Evolutionary conservation across 2,888 invertebrate genomes (phyloP), one percentile per base, ranked within the genome.

Genomic region (Ametastegia equiseti): DNA sequence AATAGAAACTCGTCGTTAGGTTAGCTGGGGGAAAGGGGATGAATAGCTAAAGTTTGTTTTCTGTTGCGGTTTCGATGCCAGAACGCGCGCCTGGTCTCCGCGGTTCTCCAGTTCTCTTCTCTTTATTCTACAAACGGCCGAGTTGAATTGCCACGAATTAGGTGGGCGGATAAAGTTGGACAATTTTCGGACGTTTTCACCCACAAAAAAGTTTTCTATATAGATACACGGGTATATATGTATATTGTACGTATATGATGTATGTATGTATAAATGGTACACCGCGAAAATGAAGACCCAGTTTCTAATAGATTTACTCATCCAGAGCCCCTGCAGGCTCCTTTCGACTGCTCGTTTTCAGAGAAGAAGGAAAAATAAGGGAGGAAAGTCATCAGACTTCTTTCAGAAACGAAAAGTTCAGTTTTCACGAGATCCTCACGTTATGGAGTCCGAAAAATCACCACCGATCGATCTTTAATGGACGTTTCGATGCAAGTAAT

Each of bases 171-270:
- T 67, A 39, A 71, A 71, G 71, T 71, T 71, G 71, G 71, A 71
- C 71, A 45, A 71, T 45, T 71, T 71, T 71, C 71, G 71, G 65
- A 67, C 67, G 23, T 67, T 67, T 71, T 71, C 30, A 27, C 27
- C 15, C 27, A 71, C 71, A 9, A 71, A 47, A 71, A 42, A 15
- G 45, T 71, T 45, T 42, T 47, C 42, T n/a, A n/a, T n/a, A n/a
- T n/a, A n/a, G n/a, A n/a, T n/a, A n/a, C n/a, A n/a, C n/a, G n/a
- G n/a, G n/a, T n/a, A n/a, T n/a, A n/a, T n/a, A n/a, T n/a, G n/a
- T n/a, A n/a, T n/a, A n/a, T n/a, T n/a, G n/a, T n/a, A n/a, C n/a
- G n/a, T n/a, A n/a, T n/a, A n/a, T n/a, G n/a, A n/a, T n/a, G n/a
- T n/a, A n/a, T n/a, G n/a, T n/a, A n/a, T n/a, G n/a, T n/a, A n/a